Conservation (phyloP, 1,140 invertebrate species). For the Rhagoletis pomonella region DNA sequence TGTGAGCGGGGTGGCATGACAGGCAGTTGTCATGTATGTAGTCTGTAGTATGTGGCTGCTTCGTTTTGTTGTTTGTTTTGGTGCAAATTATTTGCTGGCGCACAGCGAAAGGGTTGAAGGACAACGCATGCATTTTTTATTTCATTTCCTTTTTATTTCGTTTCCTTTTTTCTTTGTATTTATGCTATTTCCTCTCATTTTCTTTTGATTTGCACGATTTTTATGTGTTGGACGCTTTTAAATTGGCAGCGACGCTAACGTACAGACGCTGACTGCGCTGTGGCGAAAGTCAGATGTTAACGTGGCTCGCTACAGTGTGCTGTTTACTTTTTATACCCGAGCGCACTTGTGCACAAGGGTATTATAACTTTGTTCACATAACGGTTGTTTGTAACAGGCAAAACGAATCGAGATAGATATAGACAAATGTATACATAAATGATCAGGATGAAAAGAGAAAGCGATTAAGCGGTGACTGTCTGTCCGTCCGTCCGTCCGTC, state of each 20-base stretch:
- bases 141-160: slow-evolving; percentile 38
- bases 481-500: no score
- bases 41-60: not conserved
- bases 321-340: no score
- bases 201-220: slow-evolving; percentile 33
- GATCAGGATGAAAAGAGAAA: no score
- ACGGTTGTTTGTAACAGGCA: no score
- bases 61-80: slow-evolving; percentile 1
- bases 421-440: no score
- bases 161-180: slow-evolving; percentile 4
- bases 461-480: no score
- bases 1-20: not conserved
- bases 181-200: not conserved
- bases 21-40: not conserved
- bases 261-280: slow-evolving; percentile 1
- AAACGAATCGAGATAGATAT: no score
- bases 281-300: not conserved
- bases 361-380: no score
- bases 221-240: slow-evolving; percentile 33
- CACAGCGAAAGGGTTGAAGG: slow-evolving; percentile 37
- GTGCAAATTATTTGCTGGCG: slow-evolving; percentile 48
- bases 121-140: slow-evolving; percentile 42
- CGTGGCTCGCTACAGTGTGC: not conserved
- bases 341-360: no score
- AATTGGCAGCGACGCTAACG: slow-evolving; percentile 31